Percentiles rank a stretch among this genome's conserved stretches.
phyloP scores from a whole-genome alignment of 2,888 invertebrate genomes.

The Lycia hirtaria region DNA sequence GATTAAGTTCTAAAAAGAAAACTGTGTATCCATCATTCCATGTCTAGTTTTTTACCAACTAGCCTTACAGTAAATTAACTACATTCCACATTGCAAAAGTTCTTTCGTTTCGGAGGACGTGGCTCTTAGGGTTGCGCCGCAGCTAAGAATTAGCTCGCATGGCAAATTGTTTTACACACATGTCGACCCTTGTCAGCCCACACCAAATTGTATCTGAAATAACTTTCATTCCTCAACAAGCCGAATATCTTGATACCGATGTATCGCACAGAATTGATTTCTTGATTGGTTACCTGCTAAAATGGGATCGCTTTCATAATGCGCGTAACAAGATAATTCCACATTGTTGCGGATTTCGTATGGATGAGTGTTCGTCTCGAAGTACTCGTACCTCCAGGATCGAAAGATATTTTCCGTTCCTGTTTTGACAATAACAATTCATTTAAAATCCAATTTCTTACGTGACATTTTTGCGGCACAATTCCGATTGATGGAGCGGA shows the following conservation, averaged over 20 bases:
- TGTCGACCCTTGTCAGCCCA: conserved; percentile 66
- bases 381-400: conserved; percentile 3
- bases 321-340: conserved; percentile 40
- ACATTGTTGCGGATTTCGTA: conserved; percentile 32
- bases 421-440: conserved; percentile 39
- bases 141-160: conserved; percentile 62
- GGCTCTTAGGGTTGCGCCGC: conserved; percentile 35
- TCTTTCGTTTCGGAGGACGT: conserved; percentile 23
- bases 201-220: conserved; percentile 57
- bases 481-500: conserved; percentile 33
- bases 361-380: conserved; percentile 21
- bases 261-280: conserved; percentile 48
- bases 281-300: conserved; percentile 48
- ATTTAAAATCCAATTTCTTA: conserved; percentile 40
- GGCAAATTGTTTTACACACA: conserved; percentile 73
- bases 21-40: conserved; percentile 7
- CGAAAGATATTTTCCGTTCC: conserved; percentile 16
- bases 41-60: conserved; percentile 10
- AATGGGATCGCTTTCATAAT: conserved; percentile 49
- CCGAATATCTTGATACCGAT: conserved; percentile 43
- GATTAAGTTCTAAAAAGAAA: background rate
- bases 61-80: conserved; percentile 2
- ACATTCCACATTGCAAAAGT: conserved; percentile 42
- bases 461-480: conserved; percentile 35
- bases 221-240: conserved; percentile 49